Conservation (phyloP, 2,888 invertebrate species). For the Drosophila multiciliata region DNA sequence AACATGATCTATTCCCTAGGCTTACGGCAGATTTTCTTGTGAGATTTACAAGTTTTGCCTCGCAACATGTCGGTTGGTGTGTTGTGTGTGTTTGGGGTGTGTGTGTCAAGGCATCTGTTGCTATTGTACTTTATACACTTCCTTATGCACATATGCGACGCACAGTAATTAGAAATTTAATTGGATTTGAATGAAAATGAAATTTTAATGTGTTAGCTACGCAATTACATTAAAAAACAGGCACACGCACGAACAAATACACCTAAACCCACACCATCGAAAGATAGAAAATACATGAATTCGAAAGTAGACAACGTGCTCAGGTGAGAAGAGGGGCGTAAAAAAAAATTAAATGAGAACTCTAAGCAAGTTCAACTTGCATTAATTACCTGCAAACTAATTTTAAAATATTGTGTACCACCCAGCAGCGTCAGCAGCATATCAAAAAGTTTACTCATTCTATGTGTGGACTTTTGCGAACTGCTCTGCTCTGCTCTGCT, state of each 20-base stretch:
- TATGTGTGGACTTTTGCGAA: conserved; percentile 10
- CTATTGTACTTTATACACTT: conserved; percentile 48
- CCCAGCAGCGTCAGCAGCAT: conserved; percentile 23
- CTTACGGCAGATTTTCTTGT: conserved; percentile 7
- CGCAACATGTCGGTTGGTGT: conserved; percentile 11
- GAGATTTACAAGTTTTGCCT: conserved; percentile 26
- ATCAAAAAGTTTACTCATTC: conserved; percentile 14
- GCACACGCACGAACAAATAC: conserved; percentile 23
- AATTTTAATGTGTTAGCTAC: conserved; percentile 66
- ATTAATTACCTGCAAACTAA: conserved; percentile 61
- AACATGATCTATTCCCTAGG: conserved; percentile 18
- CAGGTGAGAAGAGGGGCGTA: conserved; percentile 2
- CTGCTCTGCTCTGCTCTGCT: neutral
- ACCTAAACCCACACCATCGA: neutral
- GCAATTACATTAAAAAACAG: conserved; percentile 64
- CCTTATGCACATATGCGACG: conserved; percentile 48
- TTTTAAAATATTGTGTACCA: conserved; percentile 59
- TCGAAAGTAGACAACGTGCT: conserved; percentile 23
- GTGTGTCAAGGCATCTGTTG: conserved; percentile 37
- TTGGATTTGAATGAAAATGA: conserved; percentile 73
- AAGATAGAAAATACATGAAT: conserved; percentile 33
- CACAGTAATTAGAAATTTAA: conserved; percentile 76
- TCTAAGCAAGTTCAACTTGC: conserved; percentile 25
- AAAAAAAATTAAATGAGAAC: conserved; percentile 7
- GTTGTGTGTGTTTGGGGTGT: conserved; percentile 5